A percentile compares a stretch with the other conserved stretches of the same genome.
Conservation (phyloP, 2,888 invertebrate species). For the Aspidapion aeneum region DNA sequence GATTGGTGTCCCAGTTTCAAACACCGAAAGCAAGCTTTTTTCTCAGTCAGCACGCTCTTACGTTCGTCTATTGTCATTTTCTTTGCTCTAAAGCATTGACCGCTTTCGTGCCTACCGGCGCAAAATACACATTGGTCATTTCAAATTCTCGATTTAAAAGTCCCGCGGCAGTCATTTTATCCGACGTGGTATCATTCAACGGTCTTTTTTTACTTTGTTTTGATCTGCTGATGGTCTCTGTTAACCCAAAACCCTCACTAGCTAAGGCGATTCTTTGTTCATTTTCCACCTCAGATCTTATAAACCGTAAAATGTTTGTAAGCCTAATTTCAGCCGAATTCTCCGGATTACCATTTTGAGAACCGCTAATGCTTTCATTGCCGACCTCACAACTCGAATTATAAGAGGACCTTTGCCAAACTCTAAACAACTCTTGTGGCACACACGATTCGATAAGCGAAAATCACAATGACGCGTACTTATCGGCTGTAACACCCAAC, state of each 20-base stretch:
- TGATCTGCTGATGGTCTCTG: too few species aligned
- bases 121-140: slow-evolving; percentile 27
- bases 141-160: too few species aligned
- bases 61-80: slow-evolving; percentile 1
- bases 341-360: background rate
- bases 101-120: slow-evolving; percentile 20
- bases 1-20: slow-evolving; percentile 27
- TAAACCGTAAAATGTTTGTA: slow-evolving; percentile 23
- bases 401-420: too few species aligned
- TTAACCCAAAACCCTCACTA: slow-evolving; percentile 11
- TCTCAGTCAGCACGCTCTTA: background rate
- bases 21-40: slow-evolving; percentile 30
- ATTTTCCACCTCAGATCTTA: slow-evolving; percentile 28
- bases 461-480: slow-evolving; percentile 33
- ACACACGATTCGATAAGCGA: too few species aligned
- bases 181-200: too few species aligned
- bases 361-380: slow-evolving; percentile 31
- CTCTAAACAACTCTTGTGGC: too few species aligned
- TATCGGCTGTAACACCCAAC: slow-evolving; percentile 32
- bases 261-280: slow-evolving; percentile 27
- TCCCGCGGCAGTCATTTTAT: too few species aligned
- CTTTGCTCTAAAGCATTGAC: slow-evolving; percentile 22
- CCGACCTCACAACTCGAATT: too few species aligned
- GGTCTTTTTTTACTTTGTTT: too few species aligned
- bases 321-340: slow-evolving; percentile 6